Percentiles rank a stretch among this genome's conserved stretches.
Evolutionary conservation across 2,797 vertebrate species (phyloP).

Genomic region (Presbytis comata): DNA sequence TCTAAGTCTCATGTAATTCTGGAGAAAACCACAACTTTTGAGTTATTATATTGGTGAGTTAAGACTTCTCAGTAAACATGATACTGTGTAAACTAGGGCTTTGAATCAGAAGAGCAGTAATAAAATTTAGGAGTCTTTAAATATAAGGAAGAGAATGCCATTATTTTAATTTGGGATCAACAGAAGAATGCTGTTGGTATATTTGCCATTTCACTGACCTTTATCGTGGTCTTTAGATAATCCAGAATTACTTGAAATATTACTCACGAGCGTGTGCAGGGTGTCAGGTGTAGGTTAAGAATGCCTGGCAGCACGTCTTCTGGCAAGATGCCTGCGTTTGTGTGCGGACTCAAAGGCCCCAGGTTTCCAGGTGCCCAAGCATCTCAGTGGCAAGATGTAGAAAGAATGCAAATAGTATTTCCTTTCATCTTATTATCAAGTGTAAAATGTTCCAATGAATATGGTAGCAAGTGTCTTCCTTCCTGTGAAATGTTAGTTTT

Average conservation of each 20-base stretch:
- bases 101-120: background rate
- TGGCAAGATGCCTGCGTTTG: accelerated
- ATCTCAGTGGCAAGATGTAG: background rate
- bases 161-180: background rate
- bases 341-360: too few relatives aligned
- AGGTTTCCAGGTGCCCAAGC: background rate
- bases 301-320: background rate
- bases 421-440: background rate
- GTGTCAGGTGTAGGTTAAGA: background rate
- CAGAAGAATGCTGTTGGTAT: background rate
- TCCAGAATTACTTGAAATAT: background rate
- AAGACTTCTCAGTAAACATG: background rate
- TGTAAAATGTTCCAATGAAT: background rate
- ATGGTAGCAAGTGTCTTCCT: background rate
- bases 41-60: background rate
- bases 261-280: background rate
- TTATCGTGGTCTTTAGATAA: background rate
- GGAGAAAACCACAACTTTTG: background rate
- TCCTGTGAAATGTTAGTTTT: background rate
- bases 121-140: background rate
- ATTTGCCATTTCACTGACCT: background rate
- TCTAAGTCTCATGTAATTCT: background rate
- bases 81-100: background rate
- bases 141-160: background rate
- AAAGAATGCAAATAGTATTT: background rate